Conservation (phyloP, 2,797 vertebrate species). For the Melanogrammus aeglefinus region DNA sequence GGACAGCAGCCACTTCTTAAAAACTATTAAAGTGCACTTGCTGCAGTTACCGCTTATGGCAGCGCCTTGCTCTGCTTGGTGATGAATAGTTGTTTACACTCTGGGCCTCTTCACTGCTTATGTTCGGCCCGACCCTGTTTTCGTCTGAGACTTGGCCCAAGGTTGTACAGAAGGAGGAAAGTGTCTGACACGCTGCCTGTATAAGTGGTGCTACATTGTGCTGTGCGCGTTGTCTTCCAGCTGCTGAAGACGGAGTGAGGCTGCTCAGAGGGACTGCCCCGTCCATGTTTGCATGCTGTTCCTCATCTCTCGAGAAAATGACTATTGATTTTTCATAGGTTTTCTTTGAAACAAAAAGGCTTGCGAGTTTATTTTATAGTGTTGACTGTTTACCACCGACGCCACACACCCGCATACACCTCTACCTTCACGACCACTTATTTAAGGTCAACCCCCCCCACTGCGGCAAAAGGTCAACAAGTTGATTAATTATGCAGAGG, state of each 20-base stretch:
- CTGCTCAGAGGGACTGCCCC: background rate
- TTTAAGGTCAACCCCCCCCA: conserved; percentile 50
- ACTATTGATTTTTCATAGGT: background rate
- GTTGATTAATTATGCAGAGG: conserved; percentile 79
- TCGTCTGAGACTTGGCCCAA: background rate
- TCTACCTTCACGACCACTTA: conserved; percentile 28
- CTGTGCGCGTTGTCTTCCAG: background rate
- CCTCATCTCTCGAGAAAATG: background rate
- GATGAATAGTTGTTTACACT: background rate
- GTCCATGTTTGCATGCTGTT: background rate
- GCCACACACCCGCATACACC: background rate
- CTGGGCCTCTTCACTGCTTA: background rate
- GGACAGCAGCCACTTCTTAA: background rate
- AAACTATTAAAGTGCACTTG: background rate
- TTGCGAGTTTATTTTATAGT: background rate
- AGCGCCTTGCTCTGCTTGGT: background rate
- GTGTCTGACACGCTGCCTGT: background rate
- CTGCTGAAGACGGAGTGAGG: background rate
- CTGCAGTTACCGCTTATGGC: background rate
- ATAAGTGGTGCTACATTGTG: background rate
- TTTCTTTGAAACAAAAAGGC: background rate
- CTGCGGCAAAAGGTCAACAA: conserved; percentile 71
- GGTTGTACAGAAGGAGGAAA: background rate
- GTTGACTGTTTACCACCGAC: background rate
- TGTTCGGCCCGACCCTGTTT: background rate